A percentile compares a stretch with the other conserved stretches of the same genome.
These are phyloP conservation scores for Synchiropus splendidus DNA, from an alignment of 2,113 vertebrate species.

Conservation along the genomic window DNA sequence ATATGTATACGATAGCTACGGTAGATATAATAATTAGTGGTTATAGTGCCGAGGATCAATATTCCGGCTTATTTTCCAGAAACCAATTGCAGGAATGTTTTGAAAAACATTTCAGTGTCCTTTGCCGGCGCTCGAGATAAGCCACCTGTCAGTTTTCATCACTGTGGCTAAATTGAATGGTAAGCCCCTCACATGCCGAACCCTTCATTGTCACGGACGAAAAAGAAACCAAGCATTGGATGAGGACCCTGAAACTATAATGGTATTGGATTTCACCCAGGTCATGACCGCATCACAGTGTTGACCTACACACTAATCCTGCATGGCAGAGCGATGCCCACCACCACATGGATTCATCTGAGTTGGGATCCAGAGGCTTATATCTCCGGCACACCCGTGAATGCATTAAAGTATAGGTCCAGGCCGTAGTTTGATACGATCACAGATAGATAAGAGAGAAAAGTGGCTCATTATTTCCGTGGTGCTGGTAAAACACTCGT, in stretches of 20 bases:
- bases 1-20: no score
- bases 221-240: conserved; percentile 36
- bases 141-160: conserved; percentile 49
- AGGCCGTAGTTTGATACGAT: conserved; percentile 23
- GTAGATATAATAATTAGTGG: no score
- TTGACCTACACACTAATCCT: conserved; percentile 56
- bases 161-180: conserved; percentile 35
- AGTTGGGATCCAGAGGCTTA: conserved; percentile 26
- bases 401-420: conserved; percentile 22
- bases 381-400: conserved; percentile 2
- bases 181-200: conserved; percentile 41
- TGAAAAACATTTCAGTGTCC: conserved; percentile 10
- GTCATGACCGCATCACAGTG: conserved; percentile 55
- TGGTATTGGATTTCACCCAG: conserved; percentile 60
- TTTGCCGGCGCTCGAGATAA: conserved; percentile 15
- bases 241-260: conserved; percentile 53
- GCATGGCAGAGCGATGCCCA: conserved; percentile 19
- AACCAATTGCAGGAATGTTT: conserved; percentile 14
- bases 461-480: conserved; percentile 1
- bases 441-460: conserved; percentile 6
- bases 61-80: no score
- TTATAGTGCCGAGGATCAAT: no score
- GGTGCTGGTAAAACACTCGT: no score
- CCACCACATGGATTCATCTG: conserved; percentile 38
- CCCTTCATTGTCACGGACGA: conserved; percentile 47